Conservation (phyloP, 2,888 invertebrate species). For the Hanleya hanleyi region DNA sequence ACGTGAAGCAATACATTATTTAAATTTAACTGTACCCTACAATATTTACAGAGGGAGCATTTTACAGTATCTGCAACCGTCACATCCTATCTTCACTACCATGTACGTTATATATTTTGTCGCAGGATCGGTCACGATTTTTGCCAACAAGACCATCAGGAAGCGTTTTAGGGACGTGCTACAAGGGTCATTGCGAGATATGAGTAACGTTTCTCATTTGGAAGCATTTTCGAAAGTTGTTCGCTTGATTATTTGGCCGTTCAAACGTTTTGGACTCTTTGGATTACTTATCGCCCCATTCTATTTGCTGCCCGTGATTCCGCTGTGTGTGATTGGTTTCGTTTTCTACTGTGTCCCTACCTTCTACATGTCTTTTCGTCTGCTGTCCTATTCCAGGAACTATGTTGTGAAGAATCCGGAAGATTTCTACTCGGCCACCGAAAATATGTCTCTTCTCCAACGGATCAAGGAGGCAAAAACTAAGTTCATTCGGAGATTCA, state of each 20-base stretch:
- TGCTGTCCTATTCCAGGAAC: conserved; percentile 60
- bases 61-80: conserved; percentile 65
- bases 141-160: conserved; percentile 41
- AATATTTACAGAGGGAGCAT: conserved; percentile 62
- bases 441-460: conserved; percentile 17
- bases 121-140: conserved; percentile 55
- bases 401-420: conserved; percentile 31
- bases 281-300: conserved; percentile 59
- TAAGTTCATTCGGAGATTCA: not conserved
- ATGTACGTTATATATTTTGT: conserved; percentile 63
- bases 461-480: conserved; percentile 6
- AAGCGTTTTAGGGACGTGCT: conserved; percentile 56
- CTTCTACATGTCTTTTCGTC: conserved; percentile 61
- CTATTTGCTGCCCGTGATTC: conserved; percentile 55
- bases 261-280: conserved; percentile 62
- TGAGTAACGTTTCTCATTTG: conserved; percentile 62
- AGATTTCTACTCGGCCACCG: not conserved
- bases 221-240: conserved; percentile 61
- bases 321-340: conserved; percentile 54
- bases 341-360: conserved; percentile 65
- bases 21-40: conserved; percentile 46
- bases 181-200: conserved; percentile 60
- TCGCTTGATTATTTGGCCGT: conserved; percentile 64
- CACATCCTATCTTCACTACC: conserved; percentile 62
- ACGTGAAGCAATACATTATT: conserved; percentile 34